Conservation (phyloP, 2,113 vertebrate species). For the Asarcornis scutulata region DNA sequence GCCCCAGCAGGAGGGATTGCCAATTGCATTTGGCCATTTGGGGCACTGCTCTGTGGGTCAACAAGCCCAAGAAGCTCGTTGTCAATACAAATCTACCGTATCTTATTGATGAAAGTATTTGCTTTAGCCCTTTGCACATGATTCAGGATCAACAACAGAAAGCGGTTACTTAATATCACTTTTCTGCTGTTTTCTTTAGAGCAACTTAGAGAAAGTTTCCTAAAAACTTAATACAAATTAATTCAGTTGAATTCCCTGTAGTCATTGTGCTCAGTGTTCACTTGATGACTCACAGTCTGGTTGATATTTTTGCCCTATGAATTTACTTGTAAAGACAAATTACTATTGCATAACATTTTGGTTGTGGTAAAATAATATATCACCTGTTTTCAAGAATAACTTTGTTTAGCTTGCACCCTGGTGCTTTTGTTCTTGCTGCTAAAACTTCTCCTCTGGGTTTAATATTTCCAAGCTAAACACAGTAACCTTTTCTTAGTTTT, state of each 20-base stretch:
- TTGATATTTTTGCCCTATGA: background rate
- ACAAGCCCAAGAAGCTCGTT: background rate
- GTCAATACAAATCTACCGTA: too few species aligned
- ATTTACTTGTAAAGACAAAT: background rate
- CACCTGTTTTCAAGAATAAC: background rate
- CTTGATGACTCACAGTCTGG: background rate
- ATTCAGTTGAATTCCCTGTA: background rate
- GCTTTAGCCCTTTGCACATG: rapidly evolving
- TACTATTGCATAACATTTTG: background rate
- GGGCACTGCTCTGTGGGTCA: background rate
- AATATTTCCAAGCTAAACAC: background rate
- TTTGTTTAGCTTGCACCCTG: background rate
- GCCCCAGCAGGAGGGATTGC: background rate
- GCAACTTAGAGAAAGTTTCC: background rate
- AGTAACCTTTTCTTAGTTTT: background rate
- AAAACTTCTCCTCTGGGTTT: background rate
- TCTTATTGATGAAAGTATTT: background rate
- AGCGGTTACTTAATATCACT: background rate
- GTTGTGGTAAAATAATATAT: background rate
- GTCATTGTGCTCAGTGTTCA: background rate
- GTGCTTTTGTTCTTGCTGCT: background rate
- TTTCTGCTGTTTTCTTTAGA: background rate
- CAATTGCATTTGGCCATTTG: rapidly evolving
- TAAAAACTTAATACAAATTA: background rate
- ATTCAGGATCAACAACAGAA: background rate